Base-by-base conservation (phyloP, 2,797 vertebrate species). In the Calcarius lapponicus region DNA sequence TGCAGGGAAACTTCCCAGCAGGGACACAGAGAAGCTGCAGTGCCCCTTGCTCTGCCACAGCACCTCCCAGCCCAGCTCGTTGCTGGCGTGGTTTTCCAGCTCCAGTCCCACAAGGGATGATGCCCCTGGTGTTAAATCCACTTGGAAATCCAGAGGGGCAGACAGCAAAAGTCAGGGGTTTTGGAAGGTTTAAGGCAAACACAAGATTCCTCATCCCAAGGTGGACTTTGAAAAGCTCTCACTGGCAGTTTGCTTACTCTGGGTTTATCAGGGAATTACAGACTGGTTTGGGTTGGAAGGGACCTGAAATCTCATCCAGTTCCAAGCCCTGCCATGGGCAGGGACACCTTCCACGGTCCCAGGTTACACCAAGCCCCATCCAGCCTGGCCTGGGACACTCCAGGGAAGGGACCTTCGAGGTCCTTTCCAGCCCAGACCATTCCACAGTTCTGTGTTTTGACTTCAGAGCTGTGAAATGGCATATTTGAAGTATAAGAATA, bases 1-100 rank as follows among this genome's bases (percentile, higher is more conserved):
- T 8, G 40, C 47, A 4, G 13, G 82, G 19, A 14, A 91, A 40
- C 22, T 10, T 20, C 2, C 0, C 7, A 32, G 1, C 24, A 1
- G 6, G 31, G 25, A 18, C 66, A 32, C 32, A 8, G 20, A 1
- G 2, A 16, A 24, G 48, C 80, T 11, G 28, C n/a, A 10, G 34
- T 0, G 24, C 83, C 14, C 21, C 54, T 45, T 18, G 14, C 9
- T 7, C 56, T 89, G 74, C 73, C 22, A 24, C 74, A 11, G 26
- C 38, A 3, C 10, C 24, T 31, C 56, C 21, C 81, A 53, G 80
- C 20, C 91, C 13, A 62, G 47, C 1, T 17, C 48, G 53, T 11
- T 9, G 5, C n/a, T 36, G 36, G 36, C 8, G 36, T 36, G 36
- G 36, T 60, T 42, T 64, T 56, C 34, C 40, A 53, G 57, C 69